These are phyloP conservation scores for Rhea pennata DNA, from an alignment of 2,113 vertebrate genomes.

Conservation along the genomic window DNA sequence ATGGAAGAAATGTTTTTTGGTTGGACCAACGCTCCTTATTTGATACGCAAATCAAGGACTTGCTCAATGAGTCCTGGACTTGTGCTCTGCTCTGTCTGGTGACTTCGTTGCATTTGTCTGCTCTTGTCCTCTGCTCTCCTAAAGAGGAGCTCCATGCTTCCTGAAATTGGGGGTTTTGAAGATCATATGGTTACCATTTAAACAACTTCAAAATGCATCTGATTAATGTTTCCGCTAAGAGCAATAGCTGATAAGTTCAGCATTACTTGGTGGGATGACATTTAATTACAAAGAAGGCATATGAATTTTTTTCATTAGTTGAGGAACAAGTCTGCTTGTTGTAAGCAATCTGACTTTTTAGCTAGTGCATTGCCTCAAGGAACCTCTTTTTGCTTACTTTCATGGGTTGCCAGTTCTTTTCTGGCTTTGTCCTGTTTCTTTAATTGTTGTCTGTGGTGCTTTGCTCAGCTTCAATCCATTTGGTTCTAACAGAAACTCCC, in stretches of 20 bases:
- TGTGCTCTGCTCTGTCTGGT: background rate
- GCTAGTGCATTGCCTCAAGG: background rate
- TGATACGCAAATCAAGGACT: background rate
- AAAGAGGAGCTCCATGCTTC: background rate
- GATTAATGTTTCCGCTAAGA: background rate
- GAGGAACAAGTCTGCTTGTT: background rate
- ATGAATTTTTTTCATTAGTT: background rate
- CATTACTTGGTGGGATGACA: background rate
- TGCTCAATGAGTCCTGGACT: background rate
- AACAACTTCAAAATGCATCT: background rate
- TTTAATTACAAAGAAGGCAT: background rate
- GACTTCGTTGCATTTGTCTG: background rate
- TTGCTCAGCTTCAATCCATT: background rate
- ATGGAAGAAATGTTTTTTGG: background rate
- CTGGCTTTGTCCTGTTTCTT: background rate
- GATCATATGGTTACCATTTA: background rate
- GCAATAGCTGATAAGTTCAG: background rate
- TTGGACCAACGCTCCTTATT: background rate
- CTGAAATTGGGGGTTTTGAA: background rate
- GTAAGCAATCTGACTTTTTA: background rate
- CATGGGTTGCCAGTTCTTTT: background rate
- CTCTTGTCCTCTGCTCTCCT: background rate
- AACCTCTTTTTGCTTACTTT: background rate
- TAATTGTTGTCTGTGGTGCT: background rate
- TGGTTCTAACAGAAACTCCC: background rate